Evolutionary conservation across 2,797 vertebrate species (phyloP), one percentile per base, ranked within the genome.

Genomic region (Pempheris klunzingeri): DNA sequence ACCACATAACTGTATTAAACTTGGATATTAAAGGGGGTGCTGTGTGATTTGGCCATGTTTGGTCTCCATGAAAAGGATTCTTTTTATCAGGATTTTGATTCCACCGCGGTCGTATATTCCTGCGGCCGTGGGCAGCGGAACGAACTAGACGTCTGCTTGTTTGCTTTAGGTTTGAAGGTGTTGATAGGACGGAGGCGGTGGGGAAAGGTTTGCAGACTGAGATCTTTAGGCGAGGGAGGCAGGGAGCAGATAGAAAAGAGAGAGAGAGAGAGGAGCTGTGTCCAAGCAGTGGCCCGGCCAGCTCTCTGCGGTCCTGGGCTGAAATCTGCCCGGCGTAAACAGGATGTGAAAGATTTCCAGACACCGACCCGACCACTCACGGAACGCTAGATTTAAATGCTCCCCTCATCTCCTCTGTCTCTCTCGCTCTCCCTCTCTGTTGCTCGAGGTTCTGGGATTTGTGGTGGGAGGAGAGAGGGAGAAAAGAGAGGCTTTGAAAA

Each of bases 301-400:
- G 91, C 87, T 87, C 88, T 81, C 80, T 95, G 95, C 80, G 94
- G 95, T 94, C 86, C 81, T 39, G 65, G 88, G 88, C 93, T 91
- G 88, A 94, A 94, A 93, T 93, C 88, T 91, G 92, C 87, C 88
- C 77, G 93, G 87, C 90, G 93, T 95, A 96, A 96, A 96, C 95
- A 96, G 95, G 95, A 96, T 95, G 94, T 93, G 92, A 94, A 93
- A 92, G 90, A 92, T 94, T 95, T 95, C 94, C 94, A 95, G 93
- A 95, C 92, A 94, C 92, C 90, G 85, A 94, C 88, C 92, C 90
- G 90, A 94, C 93, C 94, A 93, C 94, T 95, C 94, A 93, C 85
- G 77, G 84, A 95, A 95, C 85, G 89, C 94, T 92, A 93, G 88
- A 95, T 95, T 94, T 96, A 95, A 95, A 95, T 55, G 81, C 92